Evolutionary conservation across 2,797 vertebrate genomes (phyloP), one percentile per base, ranked within the genome.

Genomic region (Spondyliosoma cantharus): DNA sequence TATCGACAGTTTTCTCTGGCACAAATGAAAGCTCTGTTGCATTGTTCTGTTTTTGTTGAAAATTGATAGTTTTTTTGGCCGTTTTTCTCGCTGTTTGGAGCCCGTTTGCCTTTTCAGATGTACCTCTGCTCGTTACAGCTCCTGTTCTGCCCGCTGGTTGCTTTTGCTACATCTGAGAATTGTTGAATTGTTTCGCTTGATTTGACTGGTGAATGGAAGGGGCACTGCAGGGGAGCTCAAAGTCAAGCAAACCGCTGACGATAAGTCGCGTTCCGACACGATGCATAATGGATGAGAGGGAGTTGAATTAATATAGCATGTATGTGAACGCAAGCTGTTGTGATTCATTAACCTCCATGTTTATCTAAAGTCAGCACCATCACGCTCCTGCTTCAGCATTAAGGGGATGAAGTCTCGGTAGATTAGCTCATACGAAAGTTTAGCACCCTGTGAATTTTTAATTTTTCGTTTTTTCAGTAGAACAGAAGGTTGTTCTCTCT

Each of bases 211-310:
- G 57, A 57, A 66, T 45, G 32, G 62, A 50, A 16, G 22, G 42
- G 27, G 27, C 52, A 13, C 78, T 32, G 52, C 66, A 42, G 76
- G 65, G 63, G 65, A 79, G 45, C 72, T 63, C 29, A 52, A 78
- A 78, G 64, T 81, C 66, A 76, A 73, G 7, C 67, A 68, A 72
- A 89, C 60, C 63, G 42, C 32, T 75, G 27, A 67, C 61, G 29
- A 80, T 58, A 66, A 80, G 52, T 82, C 50, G 74, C 42, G 11
- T 71, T 88, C 42, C 25, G n/a, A 66, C 42, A 46, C 52, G 13
- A 71, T 87, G 61, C 67, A 85, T 92, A 86, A 90, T 84, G 65
- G 29, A 84, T 86, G 43, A 86, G n/a, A 59, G 32, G 64, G 61
- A 32, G 49, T 84, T 86, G 73, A 77, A 80, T 87, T 62, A 76